Conservation (phyloP, 2,797 vertebrate species). For the Chromobotia macracanthus region DNA sequence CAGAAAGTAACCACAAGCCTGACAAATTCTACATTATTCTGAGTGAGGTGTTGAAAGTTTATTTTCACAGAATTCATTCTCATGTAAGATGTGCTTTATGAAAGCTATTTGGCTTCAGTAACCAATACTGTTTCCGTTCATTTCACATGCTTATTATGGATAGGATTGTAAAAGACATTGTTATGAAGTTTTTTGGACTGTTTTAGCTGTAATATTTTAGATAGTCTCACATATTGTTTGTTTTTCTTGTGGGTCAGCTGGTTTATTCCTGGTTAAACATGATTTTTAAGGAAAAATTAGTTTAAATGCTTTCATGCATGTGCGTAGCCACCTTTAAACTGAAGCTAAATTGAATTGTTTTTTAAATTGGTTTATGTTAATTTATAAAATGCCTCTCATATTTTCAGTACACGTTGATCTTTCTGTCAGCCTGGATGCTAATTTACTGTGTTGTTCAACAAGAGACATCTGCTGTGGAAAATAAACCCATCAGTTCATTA, state of each 20-base stretch:
- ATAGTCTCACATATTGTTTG: neutral
- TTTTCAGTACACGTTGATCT: slow-evolving; percentile 55
- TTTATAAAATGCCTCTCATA: slow-evolving; percentile 26
- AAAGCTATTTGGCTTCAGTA: slow-evolving; percentile 10
- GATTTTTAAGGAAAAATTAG: neutral
- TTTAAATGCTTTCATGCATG: neutral
- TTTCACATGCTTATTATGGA: slow-evolving; percentile 19
- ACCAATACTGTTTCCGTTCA: slow-evolving; percentile 15
- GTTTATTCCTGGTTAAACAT: neutral
- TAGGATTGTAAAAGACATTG: slow-evolving; percentile 29
- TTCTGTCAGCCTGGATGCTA: slow-evolving; percentile 53
- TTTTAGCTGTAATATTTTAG: neutral
- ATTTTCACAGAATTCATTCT: slow-evolving; percentile 58
- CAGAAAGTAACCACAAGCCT: slow-evolving; percentile 56
- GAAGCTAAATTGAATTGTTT: neutral
- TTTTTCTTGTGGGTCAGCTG: neutral
- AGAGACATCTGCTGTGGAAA: slow-evolving; percentile 62
- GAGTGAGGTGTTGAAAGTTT: slow-evolving; percentile 57
- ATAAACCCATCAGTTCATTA: slow-evolving; percentile 53
- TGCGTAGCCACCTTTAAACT: neutral
- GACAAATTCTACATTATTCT: slow-evolving; percentile 52
- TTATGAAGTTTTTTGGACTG: slow-evolving; percentile 29
- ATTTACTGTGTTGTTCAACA: slow-evolving; percentile 58
- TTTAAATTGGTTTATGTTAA: slow-evolving; percentile 12
- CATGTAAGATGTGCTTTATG: slow-evolving; percentile 9